phyloP scores from a whole-genome alignment of 2,888 invertebrate genomes.

The Epinotia ramella region DNA sequence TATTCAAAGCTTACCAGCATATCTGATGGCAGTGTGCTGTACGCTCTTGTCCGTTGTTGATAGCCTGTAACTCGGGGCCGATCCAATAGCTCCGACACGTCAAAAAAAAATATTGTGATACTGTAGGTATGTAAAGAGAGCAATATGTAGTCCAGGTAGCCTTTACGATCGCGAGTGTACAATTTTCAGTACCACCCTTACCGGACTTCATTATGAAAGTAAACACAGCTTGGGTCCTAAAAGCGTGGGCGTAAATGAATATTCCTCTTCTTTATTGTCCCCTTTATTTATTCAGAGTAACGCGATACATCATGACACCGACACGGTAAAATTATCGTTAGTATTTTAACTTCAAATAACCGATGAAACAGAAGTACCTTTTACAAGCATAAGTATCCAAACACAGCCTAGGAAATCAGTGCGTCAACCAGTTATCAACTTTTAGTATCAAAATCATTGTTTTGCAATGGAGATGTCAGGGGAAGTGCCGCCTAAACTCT shows the following conservation, averaged over 20 bases:
- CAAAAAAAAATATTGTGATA: too few relatives aligned
- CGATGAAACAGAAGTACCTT: background rate
- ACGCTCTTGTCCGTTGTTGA: too few relatives aligned
- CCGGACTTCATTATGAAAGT: conserved; percentile 28
- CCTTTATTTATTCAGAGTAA: conserved; percentile 81
- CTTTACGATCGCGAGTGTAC: background rate
- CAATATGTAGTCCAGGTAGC: too few relatives aligned
- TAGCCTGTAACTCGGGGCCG: too few relatives aligned
- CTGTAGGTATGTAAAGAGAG: too few relatives aligned
- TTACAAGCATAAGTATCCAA: background rate
- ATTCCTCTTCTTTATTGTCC: conserved; percentile 70
- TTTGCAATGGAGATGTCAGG: background rate
- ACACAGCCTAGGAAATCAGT: background rate
- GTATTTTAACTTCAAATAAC: background rate
- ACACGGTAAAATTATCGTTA: background rate
- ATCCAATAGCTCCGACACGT: too few relatives aligned
- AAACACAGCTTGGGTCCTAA: conserved; percentile 41
- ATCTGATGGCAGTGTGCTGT: too few relatives aligned
- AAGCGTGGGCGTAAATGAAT: conserved; percentile 50
- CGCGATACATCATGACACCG: conserved; percentile 74
- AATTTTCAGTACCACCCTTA: conserved; percentile 6
- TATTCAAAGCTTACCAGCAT: too few relatives aligned
- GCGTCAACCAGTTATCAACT: background rate
- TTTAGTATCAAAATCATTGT: background rate
- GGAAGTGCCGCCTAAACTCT: background rate